These are phyloP conservation scores for Gymnosoma rotundatum DNA, from an alignment of 2,888 invertebrate species.

Conservation along the genomic window DNA sequence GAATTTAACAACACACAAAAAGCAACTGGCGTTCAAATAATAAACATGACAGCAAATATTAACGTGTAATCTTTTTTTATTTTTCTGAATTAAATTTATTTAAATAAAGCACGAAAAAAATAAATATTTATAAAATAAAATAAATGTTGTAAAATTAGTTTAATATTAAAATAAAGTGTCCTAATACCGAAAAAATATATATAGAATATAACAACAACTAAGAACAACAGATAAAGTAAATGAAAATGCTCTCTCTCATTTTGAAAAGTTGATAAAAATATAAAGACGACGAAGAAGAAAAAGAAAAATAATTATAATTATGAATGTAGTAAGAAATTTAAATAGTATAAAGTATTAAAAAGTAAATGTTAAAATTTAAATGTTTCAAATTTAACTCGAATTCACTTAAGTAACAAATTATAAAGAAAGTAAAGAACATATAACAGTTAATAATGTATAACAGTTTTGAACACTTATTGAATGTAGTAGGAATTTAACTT, in stretches of 20 bases:
- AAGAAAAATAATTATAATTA: constrained; percentile 16
- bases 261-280: constrained; percentile 14
- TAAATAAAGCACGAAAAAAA: constrained; percentile 31
- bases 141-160: constrained; percentile 63
- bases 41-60: neutral
- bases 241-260: constrained; percentile 58
- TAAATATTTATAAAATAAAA: constrained; percentile 18
- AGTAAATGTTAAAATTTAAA: constrained; percentile 65
- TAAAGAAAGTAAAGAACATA: constrained; percentile 25
- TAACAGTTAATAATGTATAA: constrained; percentile 46
- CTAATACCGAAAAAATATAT: constrained; percentile 39
- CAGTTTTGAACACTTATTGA: constrained; percentile 53
- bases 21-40: neutral
- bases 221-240: constrained; percentile 60
- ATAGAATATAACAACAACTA: constrained; percentile 41
- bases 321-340: constrained; percentile 53
- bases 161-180: constrained; percentile 45
- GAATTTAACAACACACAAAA: neutral
- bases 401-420: constrained; percentile 23
- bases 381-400: constrained; percentile 71
- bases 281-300: neutral
- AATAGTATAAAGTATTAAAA: constrained; percentile 14
- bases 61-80: neutral
- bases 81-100: constrained; percentile 24
- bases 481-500: constrained; percentile 59